Conservation (phyloP, 2,113 vertebrate genomes). For the Orycteropus afer region DNA sequence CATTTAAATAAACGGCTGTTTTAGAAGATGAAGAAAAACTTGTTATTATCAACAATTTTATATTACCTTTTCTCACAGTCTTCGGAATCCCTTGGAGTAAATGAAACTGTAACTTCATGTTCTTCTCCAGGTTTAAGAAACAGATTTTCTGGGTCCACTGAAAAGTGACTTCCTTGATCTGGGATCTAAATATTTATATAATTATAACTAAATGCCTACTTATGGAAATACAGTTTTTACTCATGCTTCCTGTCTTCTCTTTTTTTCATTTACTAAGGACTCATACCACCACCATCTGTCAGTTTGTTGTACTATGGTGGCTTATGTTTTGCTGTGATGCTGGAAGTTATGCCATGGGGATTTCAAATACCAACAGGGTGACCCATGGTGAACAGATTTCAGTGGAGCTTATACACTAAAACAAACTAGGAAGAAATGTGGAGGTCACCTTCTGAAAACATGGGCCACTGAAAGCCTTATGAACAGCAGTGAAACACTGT, state of each 20-base stretch:
- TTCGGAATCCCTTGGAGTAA: slow-evolving; percentile 85
- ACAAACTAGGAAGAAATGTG: too few relatives aligned
- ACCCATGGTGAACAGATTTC: too few relatives aligned
- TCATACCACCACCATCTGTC: too few relatives aligned
- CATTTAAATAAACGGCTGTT: background rate
- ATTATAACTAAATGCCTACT: background rate
- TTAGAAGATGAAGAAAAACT: background rate
- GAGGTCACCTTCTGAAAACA: too few relatives aligned
- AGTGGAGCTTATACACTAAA: too few relatives aligned
- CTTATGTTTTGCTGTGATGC: too few relatives aligned
- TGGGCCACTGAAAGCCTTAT: too few relatives aligned
- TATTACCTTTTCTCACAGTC: slow-evolving; percentile 89
- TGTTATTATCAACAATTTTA: background rate
- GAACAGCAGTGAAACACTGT: too few relatives aligned
- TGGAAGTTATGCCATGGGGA: too few relatives aligned
- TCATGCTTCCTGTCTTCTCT: background rate
- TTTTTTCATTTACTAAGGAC: background rate
- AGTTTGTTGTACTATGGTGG: too few relatives aligned
- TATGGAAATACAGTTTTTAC: background rate
- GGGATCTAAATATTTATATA: slow-evolving; percentile 83
- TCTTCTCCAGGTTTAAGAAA: slow-evolving; percentile 92
- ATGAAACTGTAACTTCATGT: slow-evolving; percentile 86
- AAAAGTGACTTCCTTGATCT: slow-evolving; percentile 87
- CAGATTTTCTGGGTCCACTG: slow-evolving; percentile 90
- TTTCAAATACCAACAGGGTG: too few relatives aligned